These are phyloP conservation scores for Moxostoma hubbsi DNA, from an alignment of 2,797 vertebrate species.

Conservation along the genomic window DNA sequence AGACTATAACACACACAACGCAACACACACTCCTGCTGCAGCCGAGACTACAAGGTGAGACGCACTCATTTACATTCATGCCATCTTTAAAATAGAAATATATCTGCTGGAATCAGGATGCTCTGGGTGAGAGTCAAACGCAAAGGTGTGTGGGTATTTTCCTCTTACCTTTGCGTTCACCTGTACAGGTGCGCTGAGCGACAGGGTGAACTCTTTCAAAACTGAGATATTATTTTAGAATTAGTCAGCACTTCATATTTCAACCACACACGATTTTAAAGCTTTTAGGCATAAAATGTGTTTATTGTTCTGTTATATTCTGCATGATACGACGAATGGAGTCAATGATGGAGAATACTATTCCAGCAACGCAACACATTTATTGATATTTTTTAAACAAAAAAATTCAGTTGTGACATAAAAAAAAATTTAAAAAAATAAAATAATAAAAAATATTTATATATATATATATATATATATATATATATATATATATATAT, in stretches of 20 bases:
- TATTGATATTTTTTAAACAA: not conserved
- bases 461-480: no score
- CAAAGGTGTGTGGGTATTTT: constrained; percentile 18
- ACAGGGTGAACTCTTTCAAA: constrained; percentile 5
- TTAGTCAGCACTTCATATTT: no score
- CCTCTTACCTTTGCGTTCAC: constrained; percentile 63
- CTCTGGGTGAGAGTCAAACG: constrained; percentile 39
- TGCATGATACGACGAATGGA: not conserved
- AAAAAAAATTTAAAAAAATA: not conserved
- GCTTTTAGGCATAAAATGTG: not conserved
- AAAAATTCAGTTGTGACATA: not conserved
- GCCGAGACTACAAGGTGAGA: constrained; percentile 81
- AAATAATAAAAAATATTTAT: not conserved
- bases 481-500: no score
- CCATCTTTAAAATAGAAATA: constrained; percentile 34
- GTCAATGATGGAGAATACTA: not conserved
- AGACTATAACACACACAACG: constrained; percentile 65
- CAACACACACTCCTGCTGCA: constrained; percentile 42
- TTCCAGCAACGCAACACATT: not conserved
- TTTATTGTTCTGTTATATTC: not conserved
- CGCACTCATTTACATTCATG: constrained; percentile 55
- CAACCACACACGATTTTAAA: not conserved
- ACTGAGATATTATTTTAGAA: not conserved
- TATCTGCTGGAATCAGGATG: constrained; percentile 34
- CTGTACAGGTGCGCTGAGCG: constrained; percentile 79